Base-by-base conservation (phyloP, 2,113 vertebrate species). In the Coregonus clupeaformis region DNA sequence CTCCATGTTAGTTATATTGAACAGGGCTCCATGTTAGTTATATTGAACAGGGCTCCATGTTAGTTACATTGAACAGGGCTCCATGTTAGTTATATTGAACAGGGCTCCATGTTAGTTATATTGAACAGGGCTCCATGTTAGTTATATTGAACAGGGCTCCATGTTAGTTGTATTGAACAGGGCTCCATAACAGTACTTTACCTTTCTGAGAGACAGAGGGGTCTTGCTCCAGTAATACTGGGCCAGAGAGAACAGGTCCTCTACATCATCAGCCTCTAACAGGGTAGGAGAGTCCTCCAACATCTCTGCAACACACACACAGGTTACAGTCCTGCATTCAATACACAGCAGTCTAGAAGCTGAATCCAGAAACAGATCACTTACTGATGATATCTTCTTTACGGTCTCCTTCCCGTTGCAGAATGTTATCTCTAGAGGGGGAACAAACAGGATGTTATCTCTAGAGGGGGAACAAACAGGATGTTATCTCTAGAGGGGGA, bases 201-300 rank as follows among this genome's bases (percentile, higher is more conserved):
- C 98, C 96, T 98, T 99, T 83, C 97, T 94, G 83, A 99, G 97
- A 1, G 98, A 99, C 88, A 96, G 87, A 16, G 98, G 98, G 25
- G 98, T 99, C 92, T 96, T 98, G 91, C 95, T 97, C 92, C 95
- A 95, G 86, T 99, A 99, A 92, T 99, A 97, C 67, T 98, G 96
- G 22, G 97, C 98, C 92, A 99, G 84, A 80, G 95, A 96, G 86
- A 98, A 97, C 76, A 99, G 92, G 87, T 99, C 98, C 82, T 98
- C 97, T 86, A 96, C 94, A 82, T 99, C 98, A 77, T 96, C 96
- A 11, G 92, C 67, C 77, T 98, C 95, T 18, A 99, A 91, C 78
- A 94, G 94, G 79, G 94, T 90, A 71, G 98, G 98, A 60, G 95
- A 96, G 1, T 82, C 92, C 89, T 96, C 94, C 80, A 99, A 93